Percentiles rank a stretch among this genome's conserved stretches.
Evolutionary conservation across 2,888 invertebrate species (phyloP).

Genomic region (Perizoma affinitatum): DNA sequence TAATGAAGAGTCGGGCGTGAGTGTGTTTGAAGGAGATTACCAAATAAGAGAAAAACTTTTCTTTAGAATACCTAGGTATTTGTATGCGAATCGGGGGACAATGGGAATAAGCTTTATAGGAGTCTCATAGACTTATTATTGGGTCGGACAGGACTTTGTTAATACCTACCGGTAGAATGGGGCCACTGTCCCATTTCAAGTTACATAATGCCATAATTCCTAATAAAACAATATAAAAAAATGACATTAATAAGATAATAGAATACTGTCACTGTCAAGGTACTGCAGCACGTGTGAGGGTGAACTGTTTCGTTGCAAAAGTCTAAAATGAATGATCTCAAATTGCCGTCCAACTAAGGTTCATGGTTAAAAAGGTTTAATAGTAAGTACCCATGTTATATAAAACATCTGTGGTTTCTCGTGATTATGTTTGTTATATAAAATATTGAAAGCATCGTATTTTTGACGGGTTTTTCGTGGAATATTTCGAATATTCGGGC

Average conservation of each 20-base stretch:
- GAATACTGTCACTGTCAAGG: constrained; percentile 14
- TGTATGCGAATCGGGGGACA: too few relatives aligned
- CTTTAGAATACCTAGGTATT: too few relatives aligned
- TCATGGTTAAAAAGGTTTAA: constrained; percentile 17
- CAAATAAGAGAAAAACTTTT: too few relatives aligned
- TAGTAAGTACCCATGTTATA: constrained; percentile 19
- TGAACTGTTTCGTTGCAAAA: constrained; percentile 14
- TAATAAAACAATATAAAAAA: constrained; percentile 15
- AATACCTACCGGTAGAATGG: constrained; percentile 6
- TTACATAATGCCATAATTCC: constrained; percentile 15
- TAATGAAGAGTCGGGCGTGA: too few relatives aligned
- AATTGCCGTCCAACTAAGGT: constrained; percentile 19
- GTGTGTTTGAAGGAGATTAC: too few relatives aligned
- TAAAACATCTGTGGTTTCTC: constrained; percentile 18
- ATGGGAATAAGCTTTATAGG: too few relatives aligned
- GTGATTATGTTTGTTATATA: constrained; percentile 7
- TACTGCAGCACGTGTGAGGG: constrained; percentile 18
- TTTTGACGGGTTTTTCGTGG: constrained; percentile 15
- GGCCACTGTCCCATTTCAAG: constrained; percentile 16
- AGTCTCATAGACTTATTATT: too few relatives aligned
- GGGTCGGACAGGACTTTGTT: too few relatives aligned
- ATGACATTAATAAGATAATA: constrained; percentile 12
- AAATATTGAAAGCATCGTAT: constrained; percentile 14
- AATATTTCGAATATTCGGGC: constrained; percentile 21
- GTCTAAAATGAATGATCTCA: constrained; percentile 20